Evolutionary conservation across 1,140 invertebrate genomes (phyloP), one percentile per base, ranked within the genome.

Genomic region (Drosophila subpulchrella): DNA sequence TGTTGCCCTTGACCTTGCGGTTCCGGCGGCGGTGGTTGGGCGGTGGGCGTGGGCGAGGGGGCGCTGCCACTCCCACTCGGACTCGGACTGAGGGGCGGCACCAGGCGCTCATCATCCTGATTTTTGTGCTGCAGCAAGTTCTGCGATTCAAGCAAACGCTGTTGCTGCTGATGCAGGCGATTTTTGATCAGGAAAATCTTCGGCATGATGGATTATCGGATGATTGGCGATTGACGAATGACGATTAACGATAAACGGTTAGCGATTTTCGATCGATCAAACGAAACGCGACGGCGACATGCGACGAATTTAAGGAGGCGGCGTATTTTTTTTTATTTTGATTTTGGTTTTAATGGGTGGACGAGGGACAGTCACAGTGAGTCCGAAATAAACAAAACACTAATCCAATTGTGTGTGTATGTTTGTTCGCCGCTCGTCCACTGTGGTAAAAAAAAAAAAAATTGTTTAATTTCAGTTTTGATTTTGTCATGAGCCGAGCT

Each of bases 121-220:
- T 92, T 91, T 84, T 94, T 94, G 82, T 93, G 92, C 54, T 93
- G 93, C 36, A 94, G 91, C 81, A 95, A 92, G 91, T 97, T 96
- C 92, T 97, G 96, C 41, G 95, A 95, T 89, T 97, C 96, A 85
- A 96, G 93, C 80, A 97, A 92, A 60, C 95, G 94, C 84, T 96
- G 94, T 93, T 97, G 97, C 94, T 97, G 97, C 95, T 97, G 96
- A 78, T 96, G 96, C 94, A 97, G 94, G 83, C 97, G 94, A 91
- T 97, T 97, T 93, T 97, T 97, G 82, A 97, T 97, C 72, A 97
- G 92, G 92, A 97, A 97, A 92, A 97, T 97, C 94, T 97, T 97
- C 93, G 97, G 97, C 97, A 97, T 97, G 36, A 68, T 75, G 54
- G 57, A 51, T 68, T 39, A 56, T 13, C 39, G 66, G 62, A 68